phyloP scores from a whole-genome alignment of 2,888 invertebrate genomes.

The Octonoba sinensis region DNA sequence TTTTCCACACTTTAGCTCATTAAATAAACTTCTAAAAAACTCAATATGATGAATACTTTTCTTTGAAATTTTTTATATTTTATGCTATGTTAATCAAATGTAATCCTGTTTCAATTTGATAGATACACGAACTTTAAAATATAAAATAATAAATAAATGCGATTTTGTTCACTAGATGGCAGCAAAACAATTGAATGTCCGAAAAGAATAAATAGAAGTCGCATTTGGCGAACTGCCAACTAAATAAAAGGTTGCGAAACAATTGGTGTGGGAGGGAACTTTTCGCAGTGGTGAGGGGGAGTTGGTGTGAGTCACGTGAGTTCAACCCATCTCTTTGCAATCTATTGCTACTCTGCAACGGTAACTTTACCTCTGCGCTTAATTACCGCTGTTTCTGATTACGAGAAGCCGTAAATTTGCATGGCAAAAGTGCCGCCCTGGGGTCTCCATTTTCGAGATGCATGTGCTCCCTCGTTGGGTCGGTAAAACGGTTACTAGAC shows the following conservation, averaged over 20 bases:
- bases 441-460: slow-evolving; percentile 1
- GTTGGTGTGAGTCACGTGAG: slow-evolving; percentile 54
- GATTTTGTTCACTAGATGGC: slow-evolving; percentile 17
- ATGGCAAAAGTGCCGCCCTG: slow-evolving; percentile 46
- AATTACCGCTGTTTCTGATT: slow-evolving; percentile 57
- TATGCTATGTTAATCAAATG: no score
- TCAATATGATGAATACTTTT: no score
- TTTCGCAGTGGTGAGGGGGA: slow-evolving; percentile 29
- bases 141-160: background rate
- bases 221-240: slow-evolving; percentile 34
- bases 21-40: no score
- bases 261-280: slow-evolving; percentile 33
- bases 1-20: no score
- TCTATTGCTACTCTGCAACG: slow-evolving; percentile 15
- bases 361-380: slow-evolving; percentile 50
- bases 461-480: no score
- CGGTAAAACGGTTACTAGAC: no score
- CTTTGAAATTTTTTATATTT: no score
- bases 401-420: slow-evolving; percentile 47
- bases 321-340: slow-evolving; percentile 1
- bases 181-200: background rate
- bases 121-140: no score
- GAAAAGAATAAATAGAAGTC: background rate
- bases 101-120: background rate
- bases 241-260: slow-evolving; percentile 35